A percentile compares a stretch with the other conserved stretches of the same genome.
Conservation (phyloP, 2,797 vertebrate genomes). For the Erethizon dorsatum region DNA sequence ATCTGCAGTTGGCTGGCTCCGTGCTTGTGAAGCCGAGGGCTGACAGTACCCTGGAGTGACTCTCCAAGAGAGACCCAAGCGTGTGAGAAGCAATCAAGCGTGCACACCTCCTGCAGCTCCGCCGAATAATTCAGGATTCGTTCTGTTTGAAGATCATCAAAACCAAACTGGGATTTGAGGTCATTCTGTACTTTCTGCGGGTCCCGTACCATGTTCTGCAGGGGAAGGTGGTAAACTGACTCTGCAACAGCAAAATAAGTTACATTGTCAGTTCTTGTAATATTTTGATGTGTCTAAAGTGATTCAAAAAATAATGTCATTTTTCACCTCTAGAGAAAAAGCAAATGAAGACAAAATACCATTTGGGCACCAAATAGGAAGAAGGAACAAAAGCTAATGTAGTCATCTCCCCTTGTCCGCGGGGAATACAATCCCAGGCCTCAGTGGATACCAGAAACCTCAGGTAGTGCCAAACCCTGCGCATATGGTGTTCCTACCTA, state of each 20-base stretch:
- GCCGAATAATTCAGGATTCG: constrained; percentile 82
- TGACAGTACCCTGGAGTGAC: not conserved
- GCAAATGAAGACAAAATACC: not conserved
- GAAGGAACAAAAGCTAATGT: not conserved
- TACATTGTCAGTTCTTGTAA: not conserved
- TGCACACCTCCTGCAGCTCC: constrained; percentile 81
- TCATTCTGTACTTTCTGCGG: constrained; percentile 70
- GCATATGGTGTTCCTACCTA: not conserved
- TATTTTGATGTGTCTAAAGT: not conserved
- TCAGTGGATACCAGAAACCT: not conserved
- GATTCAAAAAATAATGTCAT: not conserved
- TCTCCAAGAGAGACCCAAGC: not conserved
- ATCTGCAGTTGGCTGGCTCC: not conserved
- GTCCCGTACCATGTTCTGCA: constrained; percentile 83
- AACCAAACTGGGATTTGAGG: constrained; percentile 84
- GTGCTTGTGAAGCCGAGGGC: too few species aligned
- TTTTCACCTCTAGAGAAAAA: not conserved
- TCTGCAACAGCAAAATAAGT: constrained; percentile 77
- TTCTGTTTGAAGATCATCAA: constrained; percentile 68
- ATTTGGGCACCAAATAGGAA: not conserved
- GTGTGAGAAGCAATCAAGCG: fast-evolving
- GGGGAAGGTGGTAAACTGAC: constrained; percentile 75
- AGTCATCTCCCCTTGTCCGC: not conserved
- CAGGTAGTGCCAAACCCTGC: too few species aligned
- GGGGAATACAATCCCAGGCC: not conserved